These are phyloP conservation scores for Aphidius gifuensis DNA, from an alignment of 1,140 invertebrate species.

Conservation along the genomic window DNA sequence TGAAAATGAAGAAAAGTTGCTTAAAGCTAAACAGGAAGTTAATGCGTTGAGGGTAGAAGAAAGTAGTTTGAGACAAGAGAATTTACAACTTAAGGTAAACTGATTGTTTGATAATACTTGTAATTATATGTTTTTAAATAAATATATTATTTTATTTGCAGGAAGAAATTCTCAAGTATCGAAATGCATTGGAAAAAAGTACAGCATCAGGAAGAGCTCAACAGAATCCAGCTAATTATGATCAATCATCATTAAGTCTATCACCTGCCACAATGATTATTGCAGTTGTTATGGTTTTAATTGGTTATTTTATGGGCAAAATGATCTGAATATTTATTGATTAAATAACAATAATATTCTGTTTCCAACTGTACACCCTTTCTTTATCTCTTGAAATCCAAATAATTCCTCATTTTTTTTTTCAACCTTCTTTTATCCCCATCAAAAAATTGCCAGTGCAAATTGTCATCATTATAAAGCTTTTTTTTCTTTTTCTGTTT, in stretches of 20 bases:
- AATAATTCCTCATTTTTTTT: too few relatives aligned
- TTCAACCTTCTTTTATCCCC: constrained; percentile 2
- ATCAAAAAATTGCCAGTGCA: constrained; percentile 23
- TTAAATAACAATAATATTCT: too few relatives aligned
- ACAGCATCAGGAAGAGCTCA: constrained; percentile 24
- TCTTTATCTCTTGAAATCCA: too few relatives aligned
- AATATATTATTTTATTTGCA: constrained; percentile 13
- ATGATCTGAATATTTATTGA: constrained; percentile 47
- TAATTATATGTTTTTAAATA: too few relatives aligned
- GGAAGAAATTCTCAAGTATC: constrained; percentile 50
- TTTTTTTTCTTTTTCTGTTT: too few relatives aligned
- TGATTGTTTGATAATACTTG: not conserved
- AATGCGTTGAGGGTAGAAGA: constrained; percentile 73
- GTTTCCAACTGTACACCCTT: constrained; percentile 29
- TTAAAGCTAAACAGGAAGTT: constrained; percentile 70
- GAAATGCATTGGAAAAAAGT: constrained; percentile 43
- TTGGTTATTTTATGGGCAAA: constrained; percentile 52
- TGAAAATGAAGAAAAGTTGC: constrained; percentile 58
- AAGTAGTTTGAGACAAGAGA: constrained; percentile 75
- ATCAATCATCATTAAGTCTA: constrained; percentile 35
- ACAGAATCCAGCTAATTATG: not conserved
- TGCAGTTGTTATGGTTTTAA: constrained; percentile 45
- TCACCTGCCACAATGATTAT: constrained; percentile 41
- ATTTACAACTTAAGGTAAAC: constrained; percentile 73
- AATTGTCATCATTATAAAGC: too few relatives aligned